Evolutionary conservation across 2,113 vertebrate genomes (phyloP), one percentile per base, ranked within the genome.

Genomic region (Dromaius novaehollandiae): DNA sequence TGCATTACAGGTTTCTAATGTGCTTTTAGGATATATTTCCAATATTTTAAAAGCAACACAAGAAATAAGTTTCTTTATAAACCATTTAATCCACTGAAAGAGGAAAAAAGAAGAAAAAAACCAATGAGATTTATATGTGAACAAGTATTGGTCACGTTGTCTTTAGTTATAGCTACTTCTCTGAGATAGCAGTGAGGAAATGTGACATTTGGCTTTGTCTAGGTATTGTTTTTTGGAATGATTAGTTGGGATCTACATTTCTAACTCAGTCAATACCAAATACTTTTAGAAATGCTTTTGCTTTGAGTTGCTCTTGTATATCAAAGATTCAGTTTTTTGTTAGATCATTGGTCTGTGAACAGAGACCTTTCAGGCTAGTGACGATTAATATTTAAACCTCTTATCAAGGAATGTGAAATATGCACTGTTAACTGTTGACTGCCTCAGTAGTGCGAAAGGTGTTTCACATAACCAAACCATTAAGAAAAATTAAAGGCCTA

Each of bases 141-240:
- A n/a, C 44, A 36, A 44, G 10, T 9, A 18, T 8, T 5, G n/a
- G 44, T 32, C 32, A 32, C 3, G 2, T 44, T 19, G 26, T 63
- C 19, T 71, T 34, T 13, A 19, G 30, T 38, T 28, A 18, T 28
- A 5, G 3, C 19, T 6, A 0, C 32, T n/a, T 7, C 42, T n/a
- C 28, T 0, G 1, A 10, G 51, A 22, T 30, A 32, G 68, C 25
- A 7, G 14, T 30, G 48, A 16, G 50, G 73, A 64, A 46, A 42
- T 1, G 30, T 0, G 13, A 13, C 2, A 7, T 9, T n/a, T 9
- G 46, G 30, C n/a, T 25, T 7, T 12, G 22, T 25, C 44, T 32
- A 26, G 26, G 21, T 18, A 32, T 11, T 38, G 42, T 4, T 11
- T 21, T 61, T 79, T 25, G 51, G 25, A 44, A 14, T 44, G 51